Conservation (phyloP, 2,113 vertebrate species). For the Numenius arquata region DNA sequence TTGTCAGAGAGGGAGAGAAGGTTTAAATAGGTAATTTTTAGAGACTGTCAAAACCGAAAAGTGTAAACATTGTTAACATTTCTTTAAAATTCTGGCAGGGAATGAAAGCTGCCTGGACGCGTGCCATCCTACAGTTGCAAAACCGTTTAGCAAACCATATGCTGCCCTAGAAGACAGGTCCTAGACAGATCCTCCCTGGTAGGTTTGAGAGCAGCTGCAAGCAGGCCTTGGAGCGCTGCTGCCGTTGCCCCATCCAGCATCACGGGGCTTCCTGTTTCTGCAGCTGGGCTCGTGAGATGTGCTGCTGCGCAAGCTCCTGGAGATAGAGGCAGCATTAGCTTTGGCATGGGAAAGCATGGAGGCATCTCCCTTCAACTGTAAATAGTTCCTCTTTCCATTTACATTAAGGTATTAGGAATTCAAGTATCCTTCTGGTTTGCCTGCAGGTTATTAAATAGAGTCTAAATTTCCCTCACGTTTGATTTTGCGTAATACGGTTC, state of each 20-base stretch:
- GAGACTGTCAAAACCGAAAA: slow-evolving; percentile 23
- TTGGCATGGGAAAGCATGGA: neutral
- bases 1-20: neutral
- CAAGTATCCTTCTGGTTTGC: neutral
- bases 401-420: neutral
- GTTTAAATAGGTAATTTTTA: slow-evolving; percentile 39
- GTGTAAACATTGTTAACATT: slow-evolving; percentile 40
- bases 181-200: neutral
- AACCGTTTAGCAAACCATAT: slow-evolving; percentile 21
- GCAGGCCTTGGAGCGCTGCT: neutral
- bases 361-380: neutral
- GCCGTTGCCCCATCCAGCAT: neutral
- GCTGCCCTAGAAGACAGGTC: slow-evolving; percentile 18
- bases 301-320: neutral
- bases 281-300: neutral
- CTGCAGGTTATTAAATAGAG: neutral
- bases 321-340: neutral
- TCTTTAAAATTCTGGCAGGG: slow-evolving; percentile 39
- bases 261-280: neutral
- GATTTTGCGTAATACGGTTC: neutral
- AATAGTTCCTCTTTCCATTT: neutral
- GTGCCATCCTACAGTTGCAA: slow-evolving; percentile 18
- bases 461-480: neutral
- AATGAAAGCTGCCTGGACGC: neutral
- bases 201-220: neutral